Percentiles rank a stretch among this genome's conserved stretches.
Evolutionary conservation across 2,797 vertebrate genomes (phyloP).

Genomic region (Falco peregrinus): DNA sequence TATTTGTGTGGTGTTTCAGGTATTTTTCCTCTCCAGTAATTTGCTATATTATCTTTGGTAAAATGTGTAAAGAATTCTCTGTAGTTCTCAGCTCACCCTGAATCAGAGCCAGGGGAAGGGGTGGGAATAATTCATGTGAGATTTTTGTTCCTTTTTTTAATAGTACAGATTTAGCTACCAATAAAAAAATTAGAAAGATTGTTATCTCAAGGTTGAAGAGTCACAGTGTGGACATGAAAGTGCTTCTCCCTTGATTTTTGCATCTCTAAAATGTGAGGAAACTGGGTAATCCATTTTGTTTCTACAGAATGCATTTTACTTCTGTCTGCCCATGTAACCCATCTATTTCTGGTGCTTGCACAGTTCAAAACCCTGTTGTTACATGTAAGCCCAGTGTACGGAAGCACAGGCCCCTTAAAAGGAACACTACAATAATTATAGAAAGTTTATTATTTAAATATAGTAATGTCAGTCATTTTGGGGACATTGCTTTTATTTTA

Average conservation of each 20-base stretch:
- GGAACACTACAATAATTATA: neutral
- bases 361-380: neutral
- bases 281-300: neutral
- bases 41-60: neutral
- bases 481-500: neutral
- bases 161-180: neutral
- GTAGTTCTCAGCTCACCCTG: neutral
- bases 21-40: neutral
- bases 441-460: too few relatives aligned
- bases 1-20: neutral
- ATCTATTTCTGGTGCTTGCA: neutral
- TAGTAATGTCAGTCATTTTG: neutral
- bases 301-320: neutral
- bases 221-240: neutral
- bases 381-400: neutral
- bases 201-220: neutral
- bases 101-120: neutral
- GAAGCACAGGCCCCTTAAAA: neutral
- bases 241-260: neutral
- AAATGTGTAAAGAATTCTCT: neutral
- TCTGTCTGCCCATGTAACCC: neutral
- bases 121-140: neutral
- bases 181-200: neutral
- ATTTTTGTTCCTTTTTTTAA: neutral
- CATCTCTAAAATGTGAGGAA: neutral